Evolutionary conservation across 2,113 vertebrate genomes (phyloP), one percentile per base, ranked within the genome.

Genomic region (Oplegnathus fasciatus): DNA sequence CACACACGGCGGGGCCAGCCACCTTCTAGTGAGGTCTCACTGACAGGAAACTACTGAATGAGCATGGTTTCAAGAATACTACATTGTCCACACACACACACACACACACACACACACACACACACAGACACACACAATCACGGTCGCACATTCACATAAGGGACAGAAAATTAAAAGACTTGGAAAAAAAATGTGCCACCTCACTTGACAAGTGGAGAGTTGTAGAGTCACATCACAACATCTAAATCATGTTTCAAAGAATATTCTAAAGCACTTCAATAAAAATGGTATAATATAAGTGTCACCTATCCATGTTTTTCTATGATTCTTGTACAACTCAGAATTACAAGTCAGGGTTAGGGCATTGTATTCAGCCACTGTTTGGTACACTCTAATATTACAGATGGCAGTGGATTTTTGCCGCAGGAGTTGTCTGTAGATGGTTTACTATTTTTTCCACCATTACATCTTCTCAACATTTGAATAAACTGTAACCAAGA

Each of bases 1-100:
- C n/a, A 54, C 46, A 26, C 70, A 37, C 5, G 0, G 13, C 62
- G 75, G 72, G 37, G 67, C 87, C 40, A 75, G 55, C 22, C 58
- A 34, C 30, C 3, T 73, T 65, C 13, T 20, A 65, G 34, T 68
- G 64, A 82, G 55, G 24, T 55, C 44, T 37, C 73, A 69, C 26
- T 24, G 46, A 74, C 75, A 20, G 55, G 83, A 84, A 80, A 82
- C 42, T 68, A 1, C 48, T 20, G 17, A 88, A 42, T 78, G 44
- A 72, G 14, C 2, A 9, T 22, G 20, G 44, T 54, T 85, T 71
- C 34, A 75, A 78, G 65, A 78, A 86, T 76, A 52, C 61, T 14
- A 48, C 61, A 76, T 54, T 75, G 77, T 58, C 24, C 3, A 32
- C 37, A 54, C 8, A 55, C 44, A 71, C 57, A 14, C 10, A 42